phyloP scores from a whole-genome alignment of 2,113 vertebrate species.

The Hiodon tergisus region DNA sequence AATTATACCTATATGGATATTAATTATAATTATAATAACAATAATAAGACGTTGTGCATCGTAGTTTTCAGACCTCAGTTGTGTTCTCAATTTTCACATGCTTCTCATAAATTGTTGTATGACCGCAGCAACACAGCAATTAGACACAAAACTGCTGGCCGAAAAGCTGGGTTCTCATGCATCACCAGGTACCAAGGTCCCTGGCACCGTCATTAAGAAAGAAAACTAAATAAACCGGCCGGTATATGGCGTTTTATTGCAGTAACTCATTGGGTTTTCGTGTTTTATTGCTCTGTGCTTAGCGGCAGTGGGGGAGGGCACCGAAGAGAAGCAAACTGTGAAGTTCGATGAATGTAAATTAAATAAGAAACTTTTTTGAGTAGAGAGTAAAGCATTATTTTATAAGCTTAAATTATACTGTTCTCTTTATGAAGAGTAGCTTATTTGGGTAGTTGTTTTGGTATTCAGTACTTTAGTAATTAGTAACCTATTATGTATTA shows the following conservation, averaged over 20 bases:
- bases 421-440: no score
- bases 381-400: no score
- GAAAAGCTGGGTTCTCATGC: neutral
- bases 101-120: neutral
- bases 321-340: neutral
- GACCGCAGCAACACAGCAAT: neutral
- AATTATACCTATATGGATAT: no score
- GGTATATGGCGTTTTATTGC: constrained; percentile 3
- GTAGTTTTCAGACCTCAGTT: neutral
- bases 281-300: neutral
- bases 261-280: neutral
- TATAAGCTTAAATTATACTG: no score
- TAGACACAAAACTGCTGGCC: neutral
- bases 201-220: constrained; percentile 7
- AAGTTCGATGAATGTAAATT: no score
- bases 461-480: no score
- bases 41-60: no score
- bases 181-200: constrained; percentile 13
- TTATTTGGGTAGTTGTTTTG: no score
- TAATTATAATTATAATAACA: no score
- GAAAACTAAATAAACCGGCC: neutral
- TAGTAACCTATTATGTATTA: no score
- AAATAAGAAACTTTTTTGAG: no score
- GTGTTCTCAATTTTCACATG: neutral
- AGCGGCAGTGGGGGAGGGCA: neutral